phyloP scores from a whole-genome alignment of 2,797 vertebrate species.

The Taeniopygia guttata region DNA sequence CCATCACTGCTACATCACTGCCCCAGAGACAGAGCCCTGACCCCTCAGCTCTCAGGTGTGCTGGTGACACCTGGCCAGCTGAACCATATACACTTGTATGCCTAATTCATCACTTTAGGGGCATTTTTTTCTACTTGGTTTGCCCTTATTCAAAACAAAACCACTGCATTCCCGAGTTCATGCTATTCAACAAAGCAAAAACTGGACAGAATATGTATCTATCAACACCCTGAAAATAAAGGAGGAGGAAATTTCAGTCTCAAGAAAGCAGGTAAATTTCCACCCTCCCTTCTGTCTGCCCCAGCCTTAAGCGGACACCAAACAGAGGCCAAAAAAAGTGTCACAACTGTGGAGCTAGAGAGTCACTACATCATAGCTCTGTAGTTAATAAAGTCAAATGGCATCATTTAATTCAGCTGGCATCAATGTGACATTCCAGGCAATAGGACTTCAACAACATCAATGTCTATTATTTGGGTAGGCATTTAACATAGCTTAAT shows the following conservation, averaged over 20 bases:
- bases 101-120: neutral
- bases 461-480: constrained; percentile 29
- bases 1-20: too few species aligned
- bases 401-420: constrained; percentile 48
- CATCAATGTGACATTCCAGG: constrained; percentile 59
- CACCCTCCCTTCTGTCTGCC: neutral
- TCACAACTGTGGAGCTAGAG: neutral
- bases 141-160: neutral
- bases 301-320: neutral
- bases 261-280: neutral
- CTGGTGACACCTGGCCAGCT: neutral
- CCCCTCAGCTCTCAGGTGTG: neutral
- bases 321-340: neutral
- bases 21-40: neutral
- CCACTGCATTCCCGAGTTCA: neutral
- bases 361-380: neutral
- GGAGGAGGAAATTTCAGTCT: neutral
- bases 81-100: rapidly evolving
- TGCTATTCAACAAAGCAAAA: neutral
- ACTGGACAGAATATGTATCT: neutral
- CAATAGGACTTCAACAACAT: constrained; percentile 30
- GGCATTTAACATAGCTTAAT: constrained; percentile 61
- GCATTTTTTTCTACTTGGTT: neutral
- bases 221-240: neutral
- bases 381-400: constrained; percentile 26